Evolutionary conservation across 2,888 invertebrate genomes (phyloP).

Genomic region (Altica lythri): DNA sequence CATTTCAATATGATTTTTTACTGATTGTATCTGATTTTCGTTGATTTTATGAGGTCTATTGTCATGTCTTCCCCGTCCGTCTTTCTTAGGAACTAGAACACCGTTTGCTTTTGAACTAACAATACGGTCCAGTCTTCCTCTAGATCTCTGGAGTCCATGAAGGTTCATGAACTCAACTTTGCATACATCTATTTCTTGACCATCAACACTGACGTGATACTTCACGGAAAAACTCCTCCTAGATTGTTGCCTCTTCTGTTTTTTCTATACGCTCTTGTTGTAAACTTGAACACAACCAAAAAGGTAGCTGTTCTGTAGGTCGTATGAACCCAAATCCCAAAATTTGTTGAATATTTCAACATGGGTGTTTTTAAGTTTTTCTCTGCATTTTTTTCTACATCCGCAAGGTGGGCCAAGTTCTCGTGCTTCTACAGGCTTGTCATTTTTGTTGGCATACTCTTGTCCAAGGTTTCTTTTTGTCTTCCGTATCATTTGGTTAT

Average conservation of each 20-base stretch:
- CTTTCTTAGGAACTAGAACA: constrained; percentile 2
- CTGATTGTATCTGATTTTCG: constrained; percentile 22
- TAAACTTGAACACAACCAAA: constrained; percentile 27
- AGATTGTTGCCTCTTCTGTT: constrained; percentile 27
- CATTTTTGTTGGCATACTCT: not conserved
- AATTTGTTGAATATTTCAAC: constrained; percentile 26
- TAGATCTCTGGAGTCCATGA: not conserved
- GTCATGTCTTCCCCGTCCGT: constrained; percentile 13
- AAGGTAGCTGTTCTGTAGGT: constrained; percentile 27
- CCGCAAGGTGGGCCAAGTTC: not conserved
- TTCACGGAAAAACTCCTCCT: not conserved
- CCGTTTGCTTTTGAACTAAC: not conserved
- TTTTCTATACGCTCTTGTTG: constrained; percentile 29
- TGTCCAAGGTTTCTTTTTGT: constrained; percentile 1
- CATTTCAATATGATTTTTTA: constrained; percentile 30
- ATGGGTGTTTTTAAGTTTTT: constrained; percentile 6
- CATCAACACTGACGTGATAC: not conserved
- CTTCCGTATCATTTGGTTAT: too few relatives aligned
- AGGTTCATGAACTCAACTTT: not conserved
- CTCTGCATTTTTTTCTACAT: constrained; percentile 5
- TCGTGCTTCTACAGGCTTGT: not conserved
- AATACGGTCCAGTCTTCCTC: not conserved
- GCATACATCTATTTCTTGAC: not conserved
- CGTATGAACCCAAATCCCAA: constrained; percentile 28
- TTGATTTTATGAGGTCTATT: constrained; percentile 29